Base-by-base conservation (phyloP, 1,140 invertebrate species). In the Drosophila obscura region DNA sequence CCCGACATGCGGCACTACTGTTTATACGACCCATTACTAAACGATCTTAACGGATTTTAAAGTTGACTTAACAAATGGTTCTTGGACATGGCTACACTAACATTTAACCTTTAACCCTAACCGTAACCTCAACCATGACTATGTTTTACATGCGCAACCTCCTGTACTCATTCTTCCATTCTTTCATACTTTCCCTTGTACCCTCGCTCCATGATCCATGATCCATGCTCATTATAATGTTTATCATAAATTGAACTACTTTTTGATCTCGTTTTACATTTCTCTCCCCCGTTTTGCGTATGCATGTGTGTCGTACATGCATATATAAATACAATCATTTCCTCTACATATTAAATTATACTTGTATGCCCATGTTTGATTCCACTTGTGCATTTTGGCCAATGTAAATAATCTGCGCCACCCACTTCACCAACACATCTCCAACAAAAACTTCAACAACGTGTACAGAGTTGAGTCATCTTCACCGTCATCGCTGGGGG, bases 401-500 rank as follows among this genome's bases (percentile, higher is more conserved):
- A 79, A 67, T 87, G 85, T 88, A 88, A 84, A 88, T 88, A 88
- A 85, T 49, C 58, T 74, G 31, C 62, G 73, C 15, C 48, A 48
- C 45, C 53, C 46, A 78, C 65, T 52, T 31, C 43, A 50, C 49
- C 49, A 61, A 44, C 63, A 57, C 48, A 57, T 50, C 26, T 9
- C 58, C 35, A 11, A 63, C 53, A 48, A 9, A n/a, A 57, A 43
- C 35, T 51, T 58, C 43, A 49, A 67, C 26, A 67, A 60, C 52
- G 48, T 71, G 56, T 68, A 65, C 73, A 91, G 79, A 73, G 69
- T 75, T 77, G 80, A 85, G 57, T 74, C 90, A 87, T 79, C 85
- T 43, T 89, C 87, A 71, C 81, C 84, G 66, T 84, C 84, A 78
- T 89, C 84, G 71, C 75, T 65, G 72, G 68, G 72, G 90, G 73